phyloP scores from a whole-genome alignment of 1,140 invertebrate species.

The Fragariocoptes setiger region DNA sequence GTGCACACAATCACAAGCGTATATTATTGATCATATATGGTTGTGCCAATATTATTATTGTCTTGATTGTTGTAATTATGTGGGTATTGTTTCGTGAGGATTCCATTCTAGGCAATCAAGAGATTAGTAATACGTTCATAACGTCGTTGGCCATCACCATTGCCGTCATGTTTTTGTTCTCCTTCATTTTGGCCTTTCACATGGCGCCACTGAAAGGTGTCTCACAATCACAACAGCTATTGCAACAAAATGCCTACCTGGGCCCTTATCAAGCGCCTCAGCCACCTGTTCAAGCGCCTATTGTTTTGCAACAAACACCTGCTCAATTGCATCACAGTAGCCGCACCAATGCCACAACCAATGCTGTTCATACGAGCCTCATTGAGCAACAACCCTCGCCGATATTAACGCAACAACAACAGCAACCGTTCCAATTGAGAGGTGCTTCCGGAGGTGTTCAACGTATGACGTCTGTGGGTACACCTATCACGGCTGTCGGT shows the following conservation, averaged over 20 bases:
- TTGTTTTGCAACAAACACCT: too few species aligned
- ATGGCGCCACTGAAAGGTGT: not conserved
- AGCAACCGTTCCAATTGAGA: not conserved
- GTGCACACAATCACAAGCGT: slow-evolving; percentile 8
- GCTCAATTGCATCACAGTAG: too few species aligned
- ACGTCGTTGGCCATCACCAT: not conserved
- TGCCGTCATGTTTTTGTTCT: not conserved
- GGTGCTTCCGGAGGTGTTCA: too few species aligned
- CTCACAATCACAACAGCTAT: not conserved
- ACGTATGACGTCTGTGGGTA: not conserved
- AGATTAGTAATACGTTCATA: not conserved
- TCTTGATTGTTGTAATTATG: not conserved
- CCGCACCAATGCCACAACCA: too few species aligned
- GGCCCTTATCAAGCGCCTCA: too few species aligned
- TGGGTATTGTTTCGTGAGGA: not conserved
- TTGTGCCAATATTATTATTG: not conserved
- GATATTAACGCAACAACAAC: not conserved
- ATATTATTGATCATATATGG: slow-evolving; percentile 8
- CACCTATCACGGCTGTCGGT: not conserved
- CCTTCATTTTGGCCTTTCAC: not conserved
- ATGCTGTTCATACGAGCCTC: too few species aligned
- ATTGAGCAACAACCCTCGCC: too few species aligned
- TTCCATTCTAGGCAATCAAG: not conserved
- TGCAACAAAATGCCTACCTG: too few species aligned
- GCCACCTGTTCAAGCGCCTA: too few species aligned